These are phyloP conservation scores for Nudaria mundana DNA, from an alignment of 2,888 invertebrate species.

Conservation along the genomic window DNA sequence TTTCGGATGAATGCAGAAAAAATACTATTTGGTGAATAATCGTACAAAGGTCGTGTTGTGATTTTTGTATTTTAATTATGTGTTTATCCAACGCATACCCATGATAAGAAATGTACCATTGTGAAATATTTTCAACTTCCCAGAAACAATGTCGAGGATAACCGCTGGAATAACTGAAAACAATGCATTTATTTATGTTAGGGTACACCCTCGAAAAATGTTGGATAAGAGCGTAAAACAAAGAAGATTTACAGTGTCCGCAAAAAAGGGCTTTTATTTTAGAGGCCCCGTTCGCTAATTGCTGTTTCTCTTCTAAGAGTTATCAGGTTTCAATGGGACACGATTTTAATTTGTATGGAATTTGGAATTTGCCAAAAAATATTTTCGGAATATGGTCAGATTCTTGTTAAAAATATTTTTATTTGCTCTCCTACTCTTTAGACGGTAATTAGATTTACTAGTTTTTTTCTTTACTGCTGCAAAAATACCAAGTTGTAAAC, in stretches of 20 bases:
- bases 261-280: constrained; percentile 49
- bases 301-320: constrained; percentile 33
- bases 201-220: constrained; percentile 46
- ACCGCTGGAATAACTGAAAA: constrained; percentile 28
- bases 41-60: no score
- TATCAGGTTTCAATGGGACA: constrained; percentile 5
- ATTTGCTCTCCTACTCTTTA: no score
- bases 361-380: no score
- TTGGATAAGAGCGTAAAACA: constrained; percentile 47
- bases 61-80: no score
- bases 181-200: constrained; percentile 43
- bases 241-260: constrained; percentile 58
- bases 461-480: no score
- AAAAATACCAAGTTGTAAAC: no score
- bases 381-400: no score
- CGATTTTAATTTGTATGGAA: constrained; percentile 5
- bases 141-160: background rate
- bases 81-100: background rate
- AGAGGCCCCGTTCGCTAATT: no score
- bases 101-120: background rate
- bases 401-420: no score
- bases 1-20: no score
- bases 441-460: no score
- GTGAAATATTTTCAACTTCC: background rate
- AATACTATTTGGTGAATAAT: no score